Base-by-base conservation (phyloP, 1,140 invertebrate genomes). In the Meloidogyne floridensis region DNA sequence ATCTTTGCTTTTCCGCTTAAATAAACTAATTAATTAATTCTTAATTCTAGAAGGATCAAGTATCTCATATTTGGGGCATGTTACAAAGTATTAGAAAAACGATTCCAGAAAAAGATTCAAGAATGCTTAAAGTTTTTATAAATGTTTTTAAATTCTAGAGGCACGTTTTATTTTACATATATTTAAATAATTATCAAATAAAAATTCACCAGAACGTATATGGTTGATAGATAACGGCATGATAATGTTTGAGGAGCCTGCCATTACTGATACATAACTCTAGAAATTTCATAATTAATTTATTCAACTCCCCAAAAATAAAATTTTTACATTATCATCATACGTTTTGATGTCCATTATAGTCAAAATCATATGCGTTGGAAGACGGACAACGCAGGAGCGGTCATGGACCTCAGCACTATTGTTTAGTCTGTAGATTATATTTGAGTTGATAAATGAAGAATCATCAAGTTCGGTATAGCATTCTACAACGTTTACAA, bases 251-350 rank as follows among this genome's bases (percentile, higher is more conserved):
- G 53, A 78, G 6, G 77, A 10, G 3, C 77, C 77, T 47, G 53
- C 77, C 77, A 78, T 42, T 42, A 78, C 54, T 65, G 59, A 42
- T 13, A 59, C 77, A 47, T 78, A 78, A 18, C 47, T 78, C 77
- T 78, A 65, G 0, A 76, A 13, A 51, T 18, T 13, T 72, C 71
- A 76, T 53, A 47, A 76, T 11, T 11, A 11, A 32, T 15, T 32
- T 13, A 11, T 70, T 53, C 7, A 15, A 69, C 3, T 59, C 5
- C 5, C 10, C 8, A 69, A 18, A 65, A 56, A 32, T 7, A 9
- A 18, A 9, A 18, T 6, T n/a, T 18, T 56, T 18, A 78, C 77
- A 13, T 69, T 71, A 18, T 47, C 11, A n/a, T 56, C 71, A 32
- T 9, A n/a, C n/a, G 77, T 71, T 2, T 78, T 65, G 6, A 78